Evolutionary conservation across 1,140 invertebrate species (phyloP), one percentile per base, ranked within the genome.

Genomic region (Drosophila elegans): DNA sequence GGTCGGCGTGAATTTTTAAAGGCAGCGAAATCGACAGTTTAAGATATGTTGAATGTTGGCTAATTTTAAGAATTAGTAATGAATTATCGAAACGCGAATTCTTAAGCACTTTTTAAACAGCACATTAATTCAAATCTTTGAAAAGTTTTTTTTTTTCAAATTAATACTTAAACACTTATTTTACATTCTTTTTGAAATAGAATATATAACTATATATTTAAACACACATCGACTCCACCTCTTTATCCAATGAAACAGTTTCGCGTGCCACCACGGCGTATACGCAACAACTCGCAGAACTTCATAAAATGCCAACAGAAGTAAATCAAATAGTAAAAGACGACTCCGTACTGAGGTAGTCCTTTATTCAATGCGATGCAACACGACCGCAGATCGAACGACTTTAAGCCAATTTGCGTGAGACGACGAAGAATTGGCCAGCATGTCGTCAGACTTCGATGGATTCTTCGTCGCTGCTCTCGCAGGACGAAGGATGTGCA

Each of bases 391-490:
- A 71, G 27, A 72, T 71, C 38, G 66, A 71, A 51, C 45, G 51
- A 32, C 68, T 60, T 73, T 72, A 60, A 60, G 39, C 67, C 67
- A 60, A 73, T 73, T 73, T 73, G 25, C 13, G 42, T 45, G 53
- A 60, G 67, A 32, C 45, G 21, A 25, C 48, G 12, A 59, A 44
- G 54, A 27, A 44, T 25, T 13, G 39, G 46, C 34, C 49, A 39
- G 13, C 4, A 27, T 34, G 42, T 7, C 29, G 12, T 7, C 32
- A 36, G 45, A 52, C 51, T 56, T 56, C 13, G 13, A 16, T 5
- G 25, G 36, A 32, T 62, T 34, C 54, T 60, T 59, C 5, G 27
- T 34, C 54, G 42, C 59, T 3, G 38, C 13, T 10, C 10, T 11
- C 49, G 29, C 4, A 36, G 49, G 11, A 16, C 7, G 9, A 11